These are phyloP conservation scores for Arctopsyche grandis DNA, from an alignment of 1,140 invertebrate species.

Conservation along the genomic window DNA sequence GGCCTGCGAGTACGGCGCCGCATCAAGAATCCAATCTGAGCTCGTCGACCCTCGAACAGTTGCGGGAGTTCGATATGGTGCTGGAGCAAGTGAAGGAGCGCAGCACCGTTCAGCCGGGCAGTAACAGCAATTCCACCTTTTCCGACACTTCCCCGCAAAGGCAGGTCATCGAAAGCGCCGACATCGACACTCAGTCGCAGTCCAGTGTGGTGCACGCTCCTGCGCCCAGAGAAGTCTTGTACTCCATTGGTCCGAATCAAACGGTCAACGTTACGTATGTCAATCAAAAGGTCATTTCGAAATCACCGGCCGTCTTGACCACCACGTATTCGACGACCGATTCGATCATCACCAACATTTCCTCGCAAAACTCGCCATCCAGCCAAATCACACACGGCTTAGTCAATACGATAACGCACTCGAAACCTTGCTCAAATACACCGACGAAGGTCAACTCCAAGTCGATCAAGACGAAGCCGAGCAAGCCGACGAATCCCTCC, in stretches of 20 bases:
- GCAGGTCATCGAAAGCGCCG: conserved; percentile 38
- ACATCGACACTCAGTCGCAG: not conserved
- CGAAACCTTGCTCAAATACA: conserved; percentile 58
- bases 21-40: conserved; percentile 64
- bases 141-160: conserved; percentile 51
- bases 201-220: conserved; percentile 56
- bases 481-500: conserved; percentile 64
- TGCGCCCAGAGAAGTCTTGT: conserved; percentile 60
- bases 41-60: conserved; percentile 76
- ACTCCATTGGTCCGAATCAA: conserved; percentile 63
- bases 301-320: conserved; percentile 56
- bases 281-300: conserved; percentile 58
- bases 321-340: conserved; percentile 60
- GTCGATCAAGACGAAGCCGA: conserved; percentile 65
- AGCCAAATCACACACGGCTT: conserved; percentile 59
- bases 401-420: conserved; percentile 64
- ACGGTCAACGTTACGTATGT: conserved; percentile 64
- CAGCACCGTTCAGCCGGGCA: conserved; percentile 68
- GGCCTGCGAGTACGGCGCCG: conserved; percentile 57
- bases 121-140: conserved; percentile 53
- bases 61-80: conserved; percentile 84
- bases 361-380: conserved; percentile 61
- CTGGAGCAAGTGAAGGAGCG: conserved; percentile 82
- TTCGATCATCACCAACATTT: conserved; percentile 58
- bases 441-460: conserved; percentile 63